These are phyloP conservation scores for Austrolebias charrua DNA, from an alignment of 2,797 vertebrate genomes.

Conservation along the genomic window DNA sequence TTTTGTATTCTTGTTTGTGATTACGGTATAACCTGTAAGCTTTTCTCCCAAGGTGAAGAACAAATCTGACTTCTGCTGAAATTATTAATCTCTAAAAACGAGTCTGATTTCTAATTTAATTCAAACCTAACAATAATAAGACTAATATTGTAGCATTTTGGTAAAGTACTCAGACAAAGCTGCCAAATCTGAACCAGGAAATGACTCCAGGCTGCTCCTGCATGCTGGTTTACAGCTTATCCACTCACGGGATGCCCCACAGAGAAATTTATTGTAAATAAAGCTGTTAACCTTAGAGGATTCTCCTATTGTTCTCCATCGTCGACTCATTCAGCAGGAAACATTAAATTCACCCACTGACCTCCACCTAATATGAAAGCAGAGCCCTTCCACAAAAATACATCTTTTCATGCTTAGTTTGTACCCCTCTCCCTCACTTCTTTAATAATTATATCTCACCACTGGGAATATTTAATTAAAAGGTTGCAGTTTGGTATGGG, in stretches of 20 bases:
- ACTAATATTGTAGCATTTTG: conserved; percentile 4
- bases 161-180: neutral
- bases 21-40: conserved; percentile 34
- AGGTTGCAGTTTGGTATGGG: no score
- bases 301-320: conserved; percentile 33
- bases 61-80: conserved; percentile 33
- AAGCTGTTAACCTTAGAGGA: conserved; percentile 39
- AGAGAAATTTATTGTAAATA: conserved; percentile 58
- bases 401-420: conserved; percentile 34
- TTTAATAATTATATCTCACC: conserved; percentile 48
- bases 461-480: conserved; percentile 52
- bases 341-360: conserved; percentile 56
- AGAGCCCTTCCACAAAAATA: conserved; percentile 31
- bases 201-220: neutral
- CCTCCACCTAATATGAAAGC: conserved; percentile 15
- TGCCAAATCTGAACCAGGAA: conserved; percentile 12
- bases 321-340: conserved; percentile 68
- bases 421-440: conserved; percentile 4
- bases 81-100: conserved; percentile 4
- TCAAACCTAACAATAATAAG: conserved; percentile 8
- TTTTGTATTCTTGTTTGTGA: conserved; percentile 19
- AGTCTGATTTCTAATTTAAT: neutral
- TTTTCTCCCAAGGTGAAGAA: conserved; percentile 28
- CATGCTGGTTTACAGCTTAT: conserved; percentile 10
- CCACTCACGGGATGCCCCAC: conserved; percentile 29